Evolutionary conservation across 2,797 vertebrate genomes (phyloP), one percentile per base, ranked within the genome.

Genomic region (Spinibarbus caldwelli): DNA sequence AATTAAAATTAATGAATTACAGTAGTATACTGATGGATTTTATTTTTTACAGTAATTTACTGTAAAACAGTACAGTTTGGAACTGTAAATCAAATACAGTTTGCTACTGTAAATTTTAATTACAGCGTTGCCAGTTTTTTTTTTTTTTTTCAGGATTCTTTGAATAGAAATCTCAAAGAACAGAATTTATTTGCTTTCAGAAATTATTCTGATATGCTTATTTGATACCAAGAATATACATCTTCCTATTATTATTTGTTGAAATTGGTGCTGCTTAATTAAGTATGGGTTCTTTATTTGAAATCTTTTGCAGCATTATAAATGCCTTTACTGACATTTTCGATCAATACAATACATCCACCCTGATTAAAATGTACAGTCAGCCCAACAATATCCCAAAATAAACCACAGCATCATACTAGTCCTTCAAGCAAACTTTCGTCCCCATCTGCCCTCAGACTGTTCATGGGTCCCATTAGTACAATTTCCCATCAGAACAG

Each of bases 401-500:
- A 47, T 57, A 41, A 70, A 23, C 6, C 19, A 38, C 36, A 82
- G 26, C 26, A 34, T 43, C 23, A 57, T 38, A 1, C 6, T 78
- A 19, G 36, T 59, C 14, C 76, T 64, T 52, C 21, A 52, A 49
- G 17, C 34, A 59, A 38, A 72, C 52, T 45, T 62, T 19, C 10
- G 3, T 45, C 49, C 54, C 70, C 29, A 8, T 72, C 70, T 82
- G 68, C 19, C 68, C 11, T 45, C 19, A 34, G 4, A 59, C 36
- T 23, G 29, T 29, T 72, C 5, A 62, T 82, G 5, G 19, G 36
- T 62, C 52, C 45, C 38, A 49, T 64, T 64, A 75, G 29, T 64
- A 11, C 54, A 82, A 45, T 82, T 47, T 19, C 19, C 21, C 54
- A 47, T 45, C 41, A 83, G 38, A 75, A 75, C 23, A 64, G 71